phyloP scores from a whole-genome alignment of 1,140 invertebrate species.

The Lithobius niger region DNA sequence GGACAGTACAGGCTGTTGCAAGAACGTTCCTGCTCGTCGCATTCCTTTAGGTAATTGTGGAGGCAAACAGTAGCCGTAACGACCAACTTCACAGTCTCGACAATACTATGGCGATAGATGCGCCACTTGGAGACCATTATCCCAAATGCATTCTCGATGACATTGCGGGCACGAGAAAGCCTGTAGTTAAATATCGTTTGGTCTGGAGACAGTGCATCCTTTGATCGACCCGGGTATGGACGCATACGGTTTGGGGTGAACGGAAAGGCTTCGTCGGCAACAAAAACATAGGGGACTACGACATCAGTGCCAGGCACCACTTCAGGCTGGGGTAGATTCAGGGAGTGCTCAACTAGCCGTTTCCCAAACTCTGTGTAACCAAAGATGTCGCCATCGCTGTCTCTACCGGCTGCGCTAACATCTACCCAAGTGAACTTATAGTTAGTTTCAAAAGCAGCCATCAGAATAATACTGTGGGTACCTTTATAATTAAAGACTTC shows the following conservation, averaged over 20 bases:
- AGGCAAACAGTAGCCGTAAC: too few relatives aligned
- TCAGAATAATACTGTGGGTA: slow-evolving; percentile 20
- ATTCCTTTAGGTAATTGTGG: too few relatives aligned
- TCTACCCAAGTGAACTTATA: slow-evolving; percentile 21
- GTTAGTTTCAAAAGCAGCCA: slow-evolving; percentile 20
- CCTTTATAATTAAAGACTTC: slow-evolving; percentile 23
- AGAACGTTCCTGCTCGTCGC: too few relatives aligned
- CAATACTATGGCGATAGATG: too few relatives aligned
- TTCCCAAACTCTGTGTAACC: slow-evolving; percentile 12
- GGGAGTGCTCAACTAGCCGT: slow-evolving; percentile 22
- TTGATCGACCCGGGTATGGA: slow-evolving; percentile 12
- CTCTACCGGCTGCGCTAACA: slow-evolving; percentile 17
- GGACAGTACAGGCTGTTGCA: too few relatives aligned
- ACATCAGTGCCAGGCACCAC: slow-evolving; percentile 14
- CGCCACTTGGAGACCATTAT: too few relatives aligned
- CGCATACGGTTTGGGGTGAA: slow-evolving; percentile 18
- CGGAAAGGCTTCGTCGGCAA: slow-evolving; percentile 22
- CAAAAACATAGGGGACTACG: slow-evolving; percentile 17
- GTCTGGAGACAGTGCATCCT: too few relatives aligned
- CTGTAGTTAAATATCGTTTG: too few relatives aligned
- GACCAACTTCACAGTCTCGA: too few relatives aligned
- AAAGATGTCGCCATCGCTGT: slow-evolving; percentile 18
- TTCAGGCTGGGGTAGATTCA: slow-evolving; percentile 12
- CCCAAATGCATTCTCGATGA: too few relatives aligned
- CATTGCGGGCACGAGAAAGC: too few relatives aligned